phyloP scores from a whole-genome alignment of 1,140 invertebrate genomes.

The Anoplolepis gracilipes region DNA sequence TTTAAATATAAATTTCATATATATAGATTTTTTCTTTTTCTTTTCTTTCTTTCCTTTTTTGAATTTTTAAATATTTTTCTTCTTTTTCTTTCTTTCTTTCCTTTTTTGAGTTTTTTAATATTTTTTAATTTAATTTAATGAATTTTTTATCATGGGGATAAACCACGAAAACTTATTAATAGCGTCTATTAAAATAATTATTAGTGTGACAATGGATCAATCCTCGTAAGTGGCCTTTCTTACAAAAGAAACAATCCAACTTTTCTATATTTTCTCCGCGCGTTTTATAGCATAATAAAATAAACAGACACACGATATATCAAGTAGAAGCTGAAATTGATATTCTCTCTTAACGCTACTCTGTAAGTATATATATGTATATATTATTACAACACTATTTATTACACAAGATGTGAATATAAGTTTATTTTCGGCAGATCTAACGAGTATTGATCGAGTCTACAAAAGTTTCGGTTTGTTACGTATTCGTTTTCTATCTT shows the following conservation, averaged over 20 bases:
- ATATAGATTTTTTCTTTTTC: neutral
- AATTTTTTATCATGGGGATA: neutral
- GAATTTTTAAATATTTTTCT: conserved; percentile 13
- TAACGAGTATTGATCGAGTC: conserved; percentile 69
- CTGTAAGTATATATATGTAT: conserved; percentile 38
- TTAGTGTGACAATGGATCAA: conserved; percentile 76
- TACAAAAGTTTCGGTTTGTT: conserved; percentile 67
- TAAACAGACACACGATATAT: conserved; percentile 73
- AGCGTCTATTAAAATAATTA: conserved; percentile 7
- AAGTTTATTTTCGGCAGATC: conserved; percentile 65
- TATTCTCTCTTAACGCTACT: conserved; percentile 50
- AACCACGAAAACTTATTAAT: neutral
- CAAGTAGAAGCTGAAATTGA: conserved; percentile 66
- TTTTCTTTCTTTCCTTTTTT: neutral
- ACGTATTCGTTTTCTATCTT: conserved; percentile 37
- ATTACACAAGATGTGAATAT: conserved; percentile 67
- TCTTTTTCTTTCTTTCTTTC: neutral
- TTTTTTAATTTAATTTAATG: neutral
- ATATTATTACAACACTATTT: conserved; percentile 67
- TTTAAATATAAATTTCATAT: neutral
- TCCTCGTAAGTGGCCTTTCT: conserved; percentile 76
- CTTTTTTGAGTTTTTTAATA: conserved; percentile 2
- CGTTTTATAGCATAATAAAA: conserved; percentile 72
- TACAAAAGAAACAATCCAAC: conserved; percentile 79
- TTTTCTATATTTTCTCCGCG: conserved; percentile 71